phyloP scores from a whole-genome alignment of 2,888 invertebrate species.

The Cabera pusaria region DNA sequence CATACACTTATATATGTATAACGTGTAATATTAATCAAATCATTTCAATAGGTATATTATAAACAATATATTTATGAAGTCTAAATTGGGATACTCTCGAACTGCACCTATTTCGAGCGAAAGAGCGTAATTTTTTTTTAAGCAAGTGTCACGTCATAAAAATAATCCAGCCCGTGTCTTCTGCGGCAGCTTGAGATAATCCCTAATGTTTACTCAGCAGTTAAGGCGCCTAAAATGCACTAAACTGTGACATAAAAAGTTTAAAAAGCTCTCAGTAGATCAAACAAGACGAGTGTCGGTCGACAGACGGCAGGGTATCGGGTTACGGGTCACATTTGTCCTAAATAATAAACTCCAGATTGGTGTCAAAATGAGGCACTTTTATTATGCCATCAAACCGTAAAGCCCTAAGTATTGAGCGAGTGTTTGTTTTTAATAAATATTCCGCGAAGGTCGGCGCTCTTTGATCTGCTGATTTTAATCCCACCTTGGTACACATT shows the following conservation, averaged over 20 bases:
- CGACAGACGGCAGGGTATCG: constrained; percentile 71
- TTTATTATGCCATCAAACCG: constrained; percentile 77
- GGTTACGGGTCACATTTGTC: constrained; percentile 79
- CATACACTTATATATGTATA: no score
- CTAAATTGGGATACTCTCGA: no score
- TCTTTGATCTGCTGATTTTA: constrained; percentile 57
- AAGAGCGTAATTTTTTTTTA: no score
- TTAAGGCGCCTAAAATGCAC: constrained; percentile 75
- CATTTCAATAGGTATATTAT: no score
- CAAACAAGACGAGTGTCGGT: constrained; percentile 77
- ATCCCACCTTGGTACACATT: constrained; percentile 46
- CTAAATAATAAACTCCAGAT: constrained; percentile 80
- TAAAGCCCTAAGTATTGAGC: constrained; percentile 57
- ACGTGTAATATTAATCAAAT: no score
- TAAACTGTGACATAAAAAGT: constrained; percentile 81
- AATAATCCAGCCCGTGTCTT: constrained; percentile 34
- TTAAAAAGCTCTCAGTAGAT: constrained; percentile 83
- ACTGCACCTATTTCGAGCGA: no score
- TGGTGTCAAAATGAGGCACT: constrained; percentile 78
- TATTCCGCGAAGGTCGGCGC: constrained; percentile 63
- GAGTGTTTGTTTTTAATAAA: constrained; percentile 72
- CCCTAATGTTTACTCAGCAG: constrained; percentile 75
- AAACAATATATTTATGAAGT: no score
- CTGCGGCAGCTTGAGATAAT: constrained; percentile 52
- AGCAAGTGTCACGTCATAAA: constrained; percentile 31